Evolutionary conservation across 2,797 vertebrate species (phyloP).

Genomic region (Gambelia wislizenii): DNA sequence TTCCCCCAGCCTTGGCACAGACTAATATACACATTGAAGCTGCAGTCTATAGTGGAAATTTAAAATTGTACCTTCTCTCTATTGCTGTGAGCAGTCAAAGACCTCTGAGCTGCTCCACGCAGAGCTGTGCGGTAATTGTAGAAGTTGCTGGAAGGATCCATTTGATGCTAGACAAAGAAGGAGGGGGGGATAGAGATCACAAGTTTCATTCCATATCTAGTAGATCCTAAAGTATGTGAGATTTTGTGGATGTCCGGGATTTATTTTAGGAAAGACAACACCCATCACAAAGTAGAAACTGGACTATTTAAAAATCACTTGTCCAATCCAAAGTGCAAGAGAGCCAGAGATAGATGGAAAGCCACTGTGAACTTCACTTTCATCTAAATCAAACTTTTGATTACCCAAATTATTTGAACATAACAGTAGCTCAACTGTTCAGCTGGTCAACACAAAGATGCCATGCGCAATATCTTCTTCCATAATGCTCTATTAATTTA

Average conservation of each 20-base stretch:
- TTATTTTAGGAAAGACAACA: background rate
- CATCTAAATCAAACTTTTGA: background rate
- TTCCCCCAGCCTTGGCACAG: background rate
- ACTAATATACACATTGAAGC: background rate
- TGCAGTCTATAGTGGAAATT: background rate
- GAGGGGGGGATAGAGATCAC: conserved; percentile 42
- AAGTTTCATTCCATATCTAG: background rate
- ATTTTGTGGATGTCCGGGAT: background rate
- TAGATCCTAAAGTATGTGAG: background rate
- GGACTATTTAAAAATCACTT: background rate
- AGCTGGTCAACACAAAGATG: too few relatives aligned
- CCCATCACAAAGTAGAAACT: background rate
- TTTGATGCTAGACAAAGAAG: conserved; percentile 87
- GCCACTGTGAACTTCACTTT: background rate
- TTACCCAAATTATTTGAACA: background rate
- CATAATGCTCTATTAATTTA: background rate
- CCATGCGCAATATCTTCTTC: background rate
- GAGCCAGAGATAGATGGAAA: background rate
- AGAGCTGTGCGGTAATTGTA: conserved; percentile 96
- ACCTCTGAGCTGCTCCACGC: conserved; percentile 91
- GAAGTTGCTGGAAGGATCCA: conserved; percentile 98
- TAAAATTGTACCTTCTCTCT: conserved; percentile 88
- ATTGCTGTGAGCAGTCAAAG: conserved; percentile 91
- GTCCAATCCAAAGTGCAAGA: background rate
- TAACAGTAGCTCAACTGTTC: background rate